A percentile compares a stretch with the other conserved stretches of the same genome.
Evolutionary conservation across 2,113 vertebrate genomes (phyloP).

Genomic region (Gorsachius goisagi): DNA sequence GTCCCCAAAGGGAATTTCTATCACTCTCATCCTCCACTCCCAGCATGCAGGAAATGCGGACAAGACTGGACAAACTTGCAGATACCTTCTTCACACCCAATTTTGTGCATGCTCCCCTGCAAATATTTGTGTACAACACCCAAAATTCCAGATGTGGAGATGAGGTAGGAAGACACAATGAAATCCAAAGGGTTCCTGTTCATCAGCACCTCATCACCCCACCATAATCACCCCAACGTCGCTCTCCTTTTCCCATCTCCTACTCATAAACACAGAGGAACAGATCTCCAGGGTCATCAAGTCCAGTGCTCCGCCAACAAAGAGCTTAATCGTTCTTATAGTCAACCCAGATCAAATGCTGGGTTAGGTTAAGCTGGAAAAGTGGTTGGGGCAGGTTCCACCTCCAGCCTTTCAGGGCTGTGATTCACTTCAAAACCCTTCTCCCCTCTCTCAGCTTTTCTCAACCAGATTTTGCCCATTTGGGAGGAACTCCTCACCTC

Average conservation of each 20-base stretch:
- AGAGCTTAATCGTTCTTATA: background rate
- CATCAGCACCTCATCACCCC: background rate
- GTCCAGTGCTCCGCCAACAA: background rate
- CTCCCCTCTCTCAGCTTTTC: background rate
- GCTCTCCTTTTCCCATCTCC: background rate
- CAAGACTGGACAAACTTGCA: background rate
- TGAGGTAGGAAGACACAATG: background rate
- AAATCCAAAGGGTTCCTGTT: background rate
- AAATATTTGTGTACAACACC: background rate
- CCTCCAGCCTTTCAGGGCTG: background rate
- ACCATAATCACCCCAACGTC: background rate
- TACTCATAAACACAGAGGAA: background rate
- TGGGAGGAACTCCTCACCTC: background rate
- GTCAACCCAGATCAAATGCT: background rate
- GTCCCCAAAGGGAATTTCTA: background rate
- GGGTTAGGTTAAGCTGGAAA: background rate
- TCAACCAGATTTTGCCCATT: background rate
- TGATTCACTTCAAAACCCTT: background rate
- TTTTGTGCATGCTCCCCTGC: background rate
- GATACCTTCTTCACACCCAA: background rate
- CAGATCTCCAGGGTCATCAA: slow-evolving; percentile 19
- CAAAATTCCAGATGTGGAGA: background rate
- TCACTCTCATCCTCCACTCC: background rate
- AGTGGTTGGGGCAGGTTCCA: background rate
- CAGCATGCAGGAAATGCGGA: background rate